Percentiles rank a stretch among this genome's conserved stretches.
These are phyloP conservation scores for Agrotis puta DNA, from an alignment of 2,888 invertebrate genomes.

Conservation along the genomic window DNA sequence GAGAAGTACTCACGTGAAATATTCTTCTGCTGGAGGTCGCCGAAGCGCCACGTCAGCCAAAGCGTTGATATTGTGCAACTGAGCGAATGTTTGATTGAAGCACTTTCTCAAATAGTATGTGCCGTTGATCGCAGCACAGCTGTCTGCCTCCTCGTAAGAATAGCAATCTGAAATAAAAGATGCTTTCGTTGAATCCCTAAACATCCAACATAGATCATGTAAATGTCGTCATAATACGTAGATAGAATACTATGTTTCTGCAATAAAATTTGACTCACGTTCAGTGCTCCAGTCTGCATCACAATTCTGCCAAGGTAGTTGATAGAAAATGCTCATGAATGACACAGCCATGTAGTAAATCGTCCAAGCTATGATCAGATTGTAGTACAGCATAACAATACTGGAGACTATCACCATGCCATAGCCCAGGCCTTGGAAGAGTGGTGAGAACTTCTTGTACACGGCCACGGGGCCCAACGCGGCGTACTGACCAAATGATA, in stretches of 20 bases:
- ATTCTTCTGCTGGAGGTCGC: conserved; percentile 94
- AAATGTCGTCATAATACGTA: not conserved
- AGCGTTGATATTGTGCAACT: conserved; percentile 89
- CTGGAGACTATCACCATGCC: conserved; percentile 95
- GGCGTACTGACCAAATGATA: conserved; percentile 96
- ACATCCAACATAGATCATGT: not conserved
- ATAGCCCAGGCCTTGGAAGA: conserved; percentile 94
- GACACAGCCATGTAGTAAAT: conserved; percentile 93
- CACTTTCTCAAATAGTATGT: conserved; percentile 92
- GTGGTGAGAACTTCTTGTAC: conserved; percentile 95
- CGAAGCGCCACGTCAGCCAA: conserved; percentile 90
- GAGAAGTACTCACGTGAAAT: conserved; percentile 92
- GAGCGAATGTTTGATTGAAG: conserved; percentile 90
- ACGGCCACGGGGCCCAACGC: conserved; percentile 95
- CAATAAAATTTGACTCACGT: conserved; percentile 82
- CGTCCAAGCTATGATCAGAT: conserved; percentile 95
- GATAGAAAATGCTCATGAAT: conserved; percentile 92
- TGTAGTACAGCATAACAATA: conserved; percentile 94
- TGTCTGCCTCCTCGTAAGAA: conserved; percentile 92
- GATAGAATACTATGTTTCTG: not conserved
- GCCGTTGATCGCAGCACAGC: conserved; percentile 91
- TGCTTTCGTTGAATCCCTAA: not conserved
- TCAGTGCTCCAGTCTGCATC: conserved; percentile 93
- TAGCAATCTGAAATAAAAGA: conserved; percentile 91
- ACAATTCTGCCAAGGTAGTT: conserved; percentile 94